phyloP scores from a whole-genome alignment of 2,888 invertebrate genomes.

The Ophonus ardosiacus region DNA sequence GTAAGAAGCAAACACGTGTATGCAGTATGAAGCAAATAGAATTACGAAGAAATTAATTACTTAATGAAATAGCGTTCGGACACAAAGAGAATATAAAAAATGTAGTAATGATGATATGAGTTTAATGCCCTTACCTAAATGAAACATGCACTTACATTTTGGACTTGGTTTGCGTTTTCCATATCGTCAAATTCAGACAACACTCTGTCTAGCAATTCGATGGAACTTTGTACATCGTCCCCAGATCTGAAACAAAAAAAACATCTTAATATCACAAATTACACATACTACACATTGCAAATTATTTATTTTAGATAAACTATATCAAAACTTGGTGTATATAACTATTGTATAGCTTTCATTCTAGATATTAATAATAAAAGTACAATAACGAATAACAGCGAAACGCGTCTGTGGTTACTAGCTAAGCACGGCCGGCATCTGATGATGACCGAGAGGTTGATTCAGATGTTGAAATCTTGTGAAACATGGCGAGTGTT shows the following conservation, averaged over 20 bases:
- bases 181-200: conserved; percentile 93
- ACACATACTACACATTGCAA: too few relatives aligned
- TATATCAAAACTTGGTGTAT: too few relatives aligned
- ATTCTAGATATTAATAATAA: too few relatives aligned
- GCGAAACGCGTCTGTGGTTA: too few relatives aligned
- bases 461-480: too few relatives aligned
- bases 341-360: too few relatives aligned
- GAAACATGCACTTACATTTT: conserved; percentile 74
- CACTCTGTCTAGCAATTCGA: conserved; percentile 92
- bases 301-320: too few relatives aligned
- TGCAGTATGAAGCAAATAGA: background rate
- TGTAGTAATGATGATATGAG: background rate
- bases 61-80: background rate
- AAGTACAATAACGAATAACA: too few relatives aligned
- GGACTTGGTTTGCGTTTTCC: conserved; percentile 79
- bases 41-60: background rate
- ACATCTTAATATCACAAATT: conserved; percentile 27
- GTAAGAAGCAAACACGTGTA: background rate
- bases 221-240: conserved; percentile 92
- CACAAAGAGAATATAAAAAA: background rate
- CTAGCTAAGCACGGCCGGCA: too few relatives aligned
- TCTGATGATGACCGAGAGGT: too few relatives aligned
- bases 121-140: conserved; percentile 13
- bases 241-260: conserved; percentile 82
- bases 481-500: too few relatives aligned